Base-by-base conservation (phyloP, 2,113 vertebrate species). In the Callocephalon fimbriatum region DNA sequence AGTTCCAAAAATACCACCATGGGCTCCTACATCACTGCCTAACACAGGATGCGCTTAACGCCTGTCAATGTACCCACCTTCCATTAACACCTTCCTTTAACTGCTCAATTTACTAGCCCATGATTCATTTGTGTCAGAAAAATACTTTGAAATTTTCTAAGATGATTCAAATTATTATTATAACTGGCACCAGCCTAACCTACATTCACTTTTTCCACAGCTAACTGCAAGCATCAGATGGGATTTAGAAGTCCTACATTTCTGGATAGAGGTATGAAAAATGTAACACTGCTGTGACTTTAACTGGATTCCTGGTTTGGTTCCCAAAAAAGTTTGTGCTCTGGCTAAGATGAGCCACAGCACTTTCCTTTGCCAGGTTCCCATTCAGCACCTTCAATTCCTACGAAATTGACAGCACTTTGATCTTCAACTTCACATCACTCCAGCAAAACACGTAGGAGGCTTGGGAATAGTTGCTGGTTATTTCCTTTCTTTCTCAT, bases 401-500 rank as follows among this genome's bases (percentile, higher is more conserved):
- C 59, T 67, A 90, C 17, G 7, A 63, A 66, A 29, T 11, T 61
- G 59, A 92, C 54, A 88, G 44, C 27, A 61, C 61, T 77, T 67
- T 44, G 50, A 67, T 77, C 68, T 86, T 88, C 71, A 95, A 74
- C 37, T 92, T 86, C 51, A 78, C 9, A 13, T 86, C 65, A 88
- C 31, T 53, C 15, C 37, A 47, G 40, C 5, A 75, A 85, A 87
- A 81, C 5, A 77, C n/a, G 40, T 67, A 44, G 8, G 38, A 86
- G 14, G n/a, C 70, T 70, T 92, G 92, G 79, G 74, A 97, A 68
- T 76, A 90, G 92, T 48, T 47, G n/a, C 35, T 38, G 66, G 79
- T 95, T 92, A 80, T 95, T 97, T 96, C 92, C 79, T 94, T 70
- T 72, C 74, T 74, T 94, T 91, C 89, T 96, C 35, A 23, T 15